Base-by-base conservation (phyloP, 2,888 invertebrate species). In the Hypsopygia costalis region DNA sequence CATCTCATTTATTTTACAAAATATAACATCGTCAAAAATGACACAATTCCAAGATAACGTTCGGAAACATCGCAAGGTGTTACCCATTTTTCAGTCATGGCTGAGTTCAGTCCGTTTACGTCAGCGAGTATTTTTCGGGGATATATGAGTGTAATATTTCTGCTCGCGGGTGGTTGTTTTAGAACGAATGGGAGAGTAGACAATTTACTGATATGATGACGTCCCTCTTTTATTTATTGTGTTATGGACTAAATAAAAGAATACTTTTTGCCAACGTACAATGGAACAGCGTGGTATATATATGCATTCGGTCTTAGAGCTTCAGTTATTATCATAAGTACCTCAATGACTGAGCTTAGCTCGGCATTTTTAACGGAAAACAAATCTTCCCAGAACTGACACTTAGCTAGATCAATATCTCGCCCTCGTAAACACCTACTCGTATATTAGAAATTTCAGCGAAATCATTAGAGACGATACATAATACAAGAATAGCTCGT, bases 51-150 rank as follows among this genome's bases (percentile, higher is more conserved):
- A 58, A 65, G 69, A 72, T 67, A 69, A 65, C 47, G 33, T 61
- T 66, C 49, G 65, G 68, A 67, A 76, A 66, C 62, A 61, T 58
- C 64, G 68, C 77, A 75, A 79, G 78, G 74, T 78, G 77, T 66
- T 68, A 58, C 67, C 67, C 73, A 81, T 82, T 81, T 78, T 70
- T 80, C 80, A 74, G 73, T 69, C 58, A 70, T 69, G 72, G 66
- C 52, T 67, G 64, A 71, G 66, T 67, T 69, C 66, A 65, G 63
- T 50, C 54, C 62, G 62, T 65, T 72, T 65, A 49, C 63, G 59
- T 64, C 61, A 54, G 50, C 58, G 58, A 53, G 58, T 58, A 60
- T 69, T 70, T 70, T 62, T 58, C 54, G 57, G 59, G 51, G 52
- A 73, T 66, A 69, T 74, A 79, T 69, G 62, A 58, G 48, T 45